phyloP scores from a whole-genome alignment of 2,797 vertebrate species.

The Acipenser transmontanus region DNA sequence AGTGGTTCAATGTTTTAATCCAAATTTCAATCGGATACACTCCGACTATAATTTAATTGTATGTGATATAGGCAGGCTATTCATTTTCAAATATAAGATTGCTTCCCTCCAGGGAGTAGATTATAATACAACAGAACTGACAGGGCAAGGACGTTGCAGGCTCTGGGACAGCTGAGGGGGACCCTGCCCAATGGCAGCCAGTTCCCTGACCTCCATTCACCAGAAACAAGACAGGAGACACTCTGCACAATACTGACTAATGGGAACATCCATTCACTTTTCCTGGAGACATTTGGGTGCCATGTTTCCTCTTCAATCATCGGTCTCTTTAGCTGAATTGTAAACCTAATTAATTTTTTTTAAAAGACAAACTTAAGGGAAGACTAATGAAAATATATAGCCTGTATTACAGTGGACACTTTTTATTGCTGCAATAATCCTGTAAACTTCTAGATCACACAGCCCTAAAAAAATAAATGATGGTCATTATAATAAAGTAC shows the following conservation, averaged over 20 bases:
- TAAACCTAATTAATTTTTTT: no score
- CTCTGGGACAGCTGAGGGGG: conserved; percentile 34
- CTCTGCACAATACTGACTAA: background rate
- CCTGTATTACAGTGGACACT: no score
- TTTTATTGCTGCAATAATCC: no score
- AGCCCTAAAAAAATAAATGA: no score
- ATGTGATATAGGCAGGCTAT: conserved; percentile 58
- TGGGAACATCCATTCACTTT: background rate
- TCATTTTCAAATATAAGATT: conserved; percentile 62
- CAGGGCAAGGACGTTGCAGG: conserved; percentile 53
- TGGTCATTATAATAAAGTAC: no score
- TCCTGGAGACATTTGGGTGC: background rate
- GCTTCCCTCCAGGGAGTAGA: conserved; percentile 56
- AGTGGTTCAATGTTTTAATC: conserved; percentile 32
- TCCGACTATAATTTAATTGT: conserved; percentile 64
- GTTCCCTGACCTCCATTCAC: conserved; percentile 10
- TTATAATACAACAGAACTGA: conserved; percentile 54
- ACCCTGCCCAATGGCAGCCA: conserved; percentile 4
- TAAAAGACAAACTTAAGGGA: no score
- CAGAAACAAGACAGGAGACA: conserved; percentile 13
- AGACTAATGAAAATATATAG: no score
- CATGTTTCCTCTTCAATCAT: no score
- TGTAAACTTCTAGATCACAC: no score
- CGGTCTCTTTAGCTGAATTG: no score
- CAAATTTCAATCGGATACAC: conserved; percentile 44